Evolutionary conservation across 2,888 invertebrate genomes (phyloP).

Genomic region (Ferdinandea cuprea): DNA sequence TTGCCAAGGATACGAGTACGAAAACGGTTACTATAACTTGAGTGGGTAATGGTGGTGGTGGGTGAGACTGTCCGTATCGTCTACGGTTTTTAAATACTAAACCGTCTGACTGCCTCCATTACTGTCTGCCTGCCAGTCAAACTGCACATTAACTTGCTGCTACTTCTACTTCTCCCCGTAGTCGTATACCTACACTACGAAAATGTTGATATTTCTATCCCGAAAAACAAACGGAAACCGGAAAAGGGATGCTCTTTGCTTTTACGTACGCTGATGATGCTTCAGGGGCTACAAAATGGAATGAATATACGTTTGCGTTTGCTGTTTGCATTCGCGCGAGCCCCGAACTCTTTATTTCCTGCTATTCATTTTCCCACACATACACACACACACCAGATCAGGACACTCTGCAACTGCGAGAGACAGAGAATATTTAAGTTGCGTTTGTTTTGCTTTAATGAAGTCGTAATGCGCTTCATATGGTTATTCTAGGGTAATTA

Average conservation of each 20-base stretch:
- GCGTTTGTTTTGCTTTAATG: constrained; percentile 74
- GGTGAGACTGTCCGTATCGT: constrained; percentile 30
- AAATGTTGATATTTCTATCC: constrained; percentile 71
- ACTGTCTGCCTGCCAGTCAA: constrained; percentile 73
- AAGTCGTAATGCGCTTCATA: constrained; percentile 74
- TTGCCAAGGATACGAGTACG: constrained; percentile 34
- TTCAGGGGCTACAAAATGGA: constrained; percentile 20
- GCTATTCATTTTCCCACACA: background rate
- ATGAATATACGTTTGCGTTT: constrained; percentile 48
- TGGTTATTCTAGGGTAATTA: constrained; percentile 71
- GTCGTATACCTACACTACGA: background rate
- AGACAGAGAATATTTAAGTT: constrained; percentile 70
- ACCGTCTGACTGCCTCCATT: constrained; percentile 70
- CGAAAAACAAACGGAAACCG: constrained; percentile 74
- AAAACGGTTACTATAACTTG: background rate
- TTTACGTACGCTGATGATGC: constrained; percentile 48
- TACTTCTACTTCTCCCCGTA: background rate
- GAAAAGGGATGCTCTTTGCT: constrained; percentile 74
- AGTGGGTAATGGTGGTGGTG: constrained; percentile 6
- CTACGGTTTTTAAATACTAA: constrained; percentile 69
- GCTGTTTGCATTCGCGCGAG: constrained; percentile 53
- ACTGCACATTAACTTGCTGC: constrained; percentile 64
- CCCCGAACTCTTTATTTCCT: constrained; percentile 10
- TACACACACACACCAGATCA: background rate
- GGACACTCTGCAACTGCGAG: background rate